These are phyloP conservation scores for Ecdyonurus torrentis DNA, from an alignment of 2,888 invertebrate species.

Conservation along the genomic window DNA sequence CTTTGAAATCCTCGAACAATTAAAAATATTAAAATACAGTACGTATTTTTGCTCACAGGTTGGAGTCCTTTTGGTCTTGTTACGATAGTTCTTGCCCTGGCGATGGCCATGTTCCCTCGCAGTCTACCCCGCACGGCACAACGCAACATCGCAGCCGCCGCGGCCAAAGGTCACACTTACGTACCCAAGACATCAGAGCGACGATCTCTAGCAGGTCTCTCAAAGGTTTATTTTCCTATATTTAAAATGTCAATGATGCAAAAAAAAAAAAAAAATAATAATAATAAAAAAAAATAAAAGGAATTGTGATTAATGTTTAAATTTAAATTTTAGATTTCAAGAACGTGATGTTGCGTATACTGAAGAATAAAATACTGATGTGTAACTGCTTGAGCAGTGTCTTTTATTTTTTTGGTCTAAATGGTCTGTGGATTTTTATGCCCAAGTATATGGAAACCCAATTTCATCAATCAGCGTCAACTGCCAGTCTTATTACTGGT, in stretches of 20 bases:
- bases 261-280: no score
- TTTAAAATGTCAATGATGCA: not conserved
- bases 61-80: slow-evolving; percentile 20
- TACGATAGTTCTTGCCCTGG: slow-evolving; percentile 19
- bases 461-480: slow-evolving; percentile 29
- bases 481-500: slow-evolving; percentile 33
- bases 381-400: slow-evolving; percentile 28
- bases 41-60: no score
- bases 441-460: slow-evolving; percentile 37
- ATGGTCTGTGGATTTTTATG: slow-evolving; percentile 32
- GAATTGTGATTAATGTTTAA: no score
- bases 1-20: no score
- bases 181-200: not conserved
- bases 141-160: not conserved
- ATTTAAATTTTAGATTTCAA: no score
- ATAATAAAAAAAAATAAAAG: no score
- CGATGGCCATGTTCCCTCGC: slow-evolving; percentile 26
- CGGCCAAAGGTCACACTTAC: not conserved
- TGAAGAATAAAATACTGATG: slow-evolving; percentile 27
- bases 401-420: slow-evolving; percentile 25
- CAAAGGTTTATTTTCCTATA: not conserved
- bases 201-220: not conserved
- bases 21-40: not conserved
- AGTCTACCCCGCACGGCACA: slow-evolving; percentile 20
- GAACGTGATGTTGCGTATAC: slow-evolving; percentile 20